Evolutionary conservation across 2,113 vertebrate genomes (phyloP), one percentile per base, ranked within the genome.

Genomic region (Sceloporus tristichus): DNA sequence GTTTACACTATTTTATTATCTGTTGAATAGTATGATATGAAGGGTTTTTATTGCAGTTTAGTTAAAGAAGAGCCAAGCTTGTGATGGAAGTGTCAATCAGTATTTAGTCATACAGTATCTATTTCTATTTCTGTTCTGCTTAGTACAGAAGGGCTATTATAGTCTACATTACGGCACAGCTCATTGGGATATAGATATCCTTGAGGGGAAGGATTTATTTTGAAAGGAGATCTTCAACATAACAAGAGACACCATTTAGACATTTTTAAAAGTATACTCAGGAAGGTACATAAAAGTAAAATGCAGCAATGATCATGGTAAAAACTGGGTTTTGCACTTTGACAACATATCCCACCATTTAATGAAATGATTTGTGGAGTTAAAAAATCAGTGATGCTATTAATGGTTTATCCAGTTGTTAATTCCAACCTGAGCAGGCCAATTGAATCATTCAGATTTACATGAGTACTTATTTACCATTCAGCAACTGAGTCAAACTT

Each of bases 101-200:
- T 93, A 95, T 97, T 97, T 97, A 97, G 95, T 97, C 95, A 96
- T 97, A 96, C 96, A 95, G 96, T 96, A 96, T 97, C 97, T 97
- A 96, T 97, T 97, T 97, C 97, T 96, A 93, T 95, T 92, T 94
- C 92, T 90, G 91, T 93, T 97, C 93, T 94, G 95, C 93, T 94
- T 95, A 96, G 95, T 95, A 97, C 96, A 97, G 96, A 96, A 94
- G 91, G 95, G 93, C 96, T 97, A 97, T 97, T 97, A 96, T 97
- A 96, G 96, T 97, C 97, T 97, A 96, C 94, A 95, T 97, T 97
- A 96, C 92, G 0, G 94, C 93, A 96, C 84, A 96, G 95, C 90
- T 96, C 90, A 91, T 96, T 96, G 92, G 95, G 96, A 95, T 96
- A 97, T 92, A 95, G 97, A 97, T 97, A 97, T 93, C 95, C 96